phyloP scores from a whole-genome alignment of 2,113 vertebrate genomes.

The Myrmecobius fasciatus region DNA sequence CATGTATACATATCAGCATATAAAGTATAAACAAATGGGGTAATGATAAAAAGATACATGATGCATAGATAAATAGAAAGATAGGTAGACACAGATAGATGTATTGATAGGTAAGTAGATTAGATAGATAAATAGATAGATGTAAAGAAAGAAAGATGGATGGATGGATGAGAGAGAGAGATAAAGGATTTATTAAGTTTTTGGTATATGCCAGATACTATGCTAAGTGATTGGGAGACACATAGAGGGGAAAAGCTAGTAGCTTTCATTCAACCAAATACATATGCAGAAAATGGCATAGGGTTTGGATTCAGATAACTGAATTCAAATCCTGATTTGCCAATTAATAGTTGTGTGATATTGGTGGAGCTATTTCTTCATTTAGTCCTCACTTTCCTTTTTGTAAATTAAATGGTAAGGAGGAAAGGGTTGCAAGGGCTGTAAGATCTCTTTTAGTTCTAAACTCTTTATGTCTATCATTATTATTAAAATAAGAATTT shows the following conservation, averaged over 20 bases:
- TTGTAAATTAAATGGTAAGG: not conserved
- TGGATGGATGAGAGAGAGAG: not conserved
- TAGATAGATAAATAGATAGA: too few relatives aligned
- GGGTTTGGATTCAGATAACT: too few relatives aligned
- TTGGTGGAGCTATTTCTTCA: not conserved
- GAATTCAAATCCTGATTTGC: not conserved
- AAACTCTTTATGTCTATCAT: rapidly evolving
- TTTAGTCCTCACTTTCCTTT: not conserved
- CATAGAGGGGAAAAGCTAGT: not conserved
- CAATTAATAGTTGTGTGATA: not conserved
- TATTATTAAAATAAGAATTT: rapidly evolving
- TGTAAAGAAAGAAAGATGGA: too few relatives aligned
- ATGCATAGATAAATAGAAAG: not conserved
- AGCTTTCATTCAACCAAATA: too few relatives aligned
- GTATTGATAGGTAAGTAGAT: too few relatives aligned
- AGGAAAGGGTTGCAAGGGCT: not conserved
- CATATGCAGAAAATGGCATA: not conserved
- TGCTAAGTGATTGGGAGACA: not conserved
- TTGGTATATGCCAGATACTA: not conserved
- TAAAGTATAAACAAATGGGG: not conserved
- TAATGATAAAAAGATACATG: not conserved
- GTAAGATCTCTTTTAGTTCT: not conserved
- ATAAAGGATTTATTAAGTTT: not conserved
- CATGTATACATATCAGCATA: not conserved
- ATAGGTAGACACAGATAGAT: too few relatives aligned